These are phyloP conservation scores for Corapipo altera DNA, from an alignment of 2,113 vertebrate genomes.

Conservation along the genomic window DNA sequence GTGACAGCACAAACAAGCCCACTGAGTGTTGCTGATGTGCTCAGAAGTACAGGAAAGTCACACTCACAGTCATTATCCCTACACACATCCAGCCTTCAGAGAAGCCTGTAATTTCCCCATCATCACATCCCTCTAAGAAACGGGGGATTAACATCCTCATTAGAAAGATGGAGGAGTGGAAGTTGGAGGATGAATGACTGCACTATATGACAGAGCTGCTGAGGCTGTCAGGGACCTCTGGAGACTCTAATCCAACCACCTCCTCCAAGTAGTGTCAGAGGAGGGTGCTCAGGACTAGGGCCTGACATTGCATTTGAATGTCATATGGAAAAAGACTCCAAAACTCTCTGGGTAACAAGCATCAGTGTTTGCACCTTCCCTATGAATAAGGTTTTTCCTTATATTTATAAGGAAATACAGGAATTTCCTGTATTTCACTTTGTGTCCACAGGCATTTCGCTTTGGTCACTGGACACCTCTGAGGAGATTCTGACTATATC, in stretches of 20 bases:
- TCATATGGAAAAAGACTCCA: background rate
- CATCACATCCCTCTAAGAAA: background rate
- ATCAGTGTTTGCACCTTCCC: background rate
- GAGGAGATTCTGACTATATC: background rate
- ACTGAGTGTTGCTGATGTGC: background rate
- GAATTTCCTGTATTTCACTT: background rate
- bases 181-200: background rate
- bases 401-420: background rate
- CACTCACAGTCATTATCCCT: rapidly evolving
- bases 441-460: background rate
- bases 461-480: background rate
- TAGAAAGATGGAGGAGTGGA: background rate
- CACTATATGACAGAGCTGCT: background rate
- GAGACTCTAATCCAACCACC: background rate
- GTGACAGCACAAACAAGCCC: background rate
- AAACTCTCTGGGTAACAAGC: background rate
- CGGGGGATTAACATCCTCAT: background rate
- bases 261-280: background rate
- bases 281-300: background rate
- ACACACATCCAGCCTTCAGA: background rate
- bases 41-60: background rate
- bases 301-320: background rate
- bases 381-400: background rate
- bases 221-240: background rate
- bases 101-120: background rate